Base-by-base conservation (phyloP, 2,113 vertebrate species). In the Hippolais icterina region DNA sequence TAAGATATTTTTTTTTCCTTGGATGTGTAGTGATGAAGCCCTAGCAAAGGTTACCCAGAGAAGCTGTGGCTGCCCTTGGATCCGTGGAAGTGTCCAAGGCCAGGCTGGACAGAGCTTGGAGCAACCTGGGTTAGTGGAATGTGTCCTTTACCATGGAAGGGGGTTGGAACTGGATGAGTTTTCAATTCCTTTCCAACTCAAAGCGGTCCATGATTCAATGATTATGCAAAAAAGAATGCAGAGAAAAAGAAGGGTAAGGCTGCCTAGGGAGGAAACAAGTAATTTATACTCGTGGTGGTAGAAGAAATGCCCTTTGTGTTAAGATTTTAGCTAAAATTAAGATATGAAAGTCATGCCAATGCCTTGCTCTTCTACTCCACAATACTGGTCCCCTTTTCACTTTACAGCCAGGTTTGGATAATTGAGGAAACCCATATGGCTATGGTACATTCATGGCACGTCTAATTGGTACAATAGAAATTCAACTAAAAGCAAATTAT, bases 21-120 rank as follows among this genome's bases (percentile, higher is more conserved):
- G 11, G 10, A 12, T 20, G 5, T 24, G 17, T 31, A 10, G 8
- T 31, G 12, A 69, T 17, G 37, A 39, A 11, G 9, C 2, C 14
- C 8, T 54, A 17, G 15, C 2, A 42, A 14, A 76, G n/a, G 21
- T 0, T 54, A 1, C 14, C 29, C 8, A 54, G 29, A 41, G 35
- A 33, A 83, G 18, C 41, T 69, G 47, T 33, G 41, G 22, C 22
- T 76, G 6, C 3, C 8, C 10, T n/a, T n/a, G n/a, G n/a, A 63
- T 23, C 31, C 10, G 22, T 77, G 18, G 8, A 42, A 42, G 10
- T 49, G 35, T 33, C 3, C 47, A 19, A 42, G 6, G 15, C 5
- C 63, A 20, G 12, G 18, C 0, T 63, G 25, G 10, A 49, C 0
- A 0, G 5, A 2, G 41, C 42, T 70, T 56, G 41, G 49, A 69